Conservation (phyloP, 1,140 invertebrate species). For the Araneus ventricosus region DNA sequence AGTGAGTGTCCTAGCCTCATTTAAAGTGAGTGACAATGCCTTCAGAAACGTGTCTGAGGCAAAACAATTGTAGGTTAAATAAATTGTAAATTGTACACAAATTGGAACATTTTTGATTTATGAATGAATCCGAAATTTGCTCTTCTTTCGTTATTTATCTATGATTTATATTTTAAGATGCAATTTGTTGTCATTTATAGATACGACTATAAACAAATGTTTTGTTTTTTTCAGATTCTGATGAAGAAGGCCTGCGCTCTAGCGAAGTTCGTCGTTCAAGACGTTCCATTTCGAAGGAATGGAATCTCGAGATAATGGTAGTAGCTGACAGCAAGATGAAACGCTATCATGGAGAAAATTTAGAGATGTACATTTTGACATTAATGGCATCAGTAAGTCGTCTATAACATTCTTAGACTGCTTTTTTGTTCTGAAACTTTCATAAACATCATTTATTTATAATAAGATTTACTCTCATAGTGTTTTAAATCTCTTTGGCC, state of each 20-base stretch:
- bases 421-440: neutral
- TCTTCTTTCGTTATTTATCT: too few relatives aligned
- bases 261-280: conserved; percentile 9
- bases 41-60: too few relatives aligned
- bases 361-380: conserved; percentile 88
- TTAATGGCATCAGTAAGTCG: conserved; percentile 88
- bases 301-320: conserved; percentile 89
- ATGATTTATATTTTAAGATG: too few relatives aligned
- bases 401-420: neutral
- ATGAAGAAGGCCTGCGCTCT: neutral
- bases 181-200: too few relatives aligned
- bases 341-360: conserved; percentile 85
- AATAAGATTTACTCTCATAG: neutral
- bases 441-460: neutral
- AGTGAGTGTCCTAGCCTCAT: too few relatives aligned
- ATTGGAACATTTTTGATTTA: too few relatives aligned
- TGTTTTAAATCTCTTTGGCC: too few relatives aligned
- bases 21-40: too few relatives aligned
- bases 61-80: too few relatives aligned
- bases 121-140: too few relatives aligned
- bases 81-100: too few relatives aligned
- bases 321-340: conserved; percentile 91
- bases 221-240: conserved; percentile 23
- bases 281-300: conserved; percentile 82
- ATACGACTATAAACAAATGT: neutral